Conservation (phyloP, 1,140 invertebrate genomes). For the Goniozus legneri region DNA sequence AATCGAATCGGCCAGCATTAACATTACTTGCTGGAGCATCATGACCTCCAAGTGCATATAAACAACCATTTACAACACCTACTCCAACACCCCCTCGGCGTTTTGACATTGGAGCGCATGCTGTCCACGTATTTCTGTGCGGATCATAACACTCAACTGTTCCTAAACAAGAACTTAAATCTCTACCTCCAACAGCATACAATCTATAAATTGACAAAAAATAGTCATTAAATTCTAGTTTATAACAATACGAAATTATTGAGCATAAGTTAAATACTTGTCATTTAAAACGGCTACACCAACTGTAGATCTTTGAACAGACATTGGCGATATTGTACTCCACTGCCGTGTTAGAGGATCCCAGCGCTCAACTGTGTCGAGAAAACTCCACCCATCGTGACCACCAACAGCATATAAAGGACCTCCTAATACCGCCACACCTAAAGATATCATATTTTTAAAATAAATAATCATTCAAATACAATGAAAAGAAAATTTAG, state of each 20-base stretch:
- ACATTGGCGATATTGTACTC: conserved; percentile 86
- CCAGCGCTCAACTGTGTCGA: conserved; percentile 90
- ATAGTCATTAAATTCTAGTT: not conserved
- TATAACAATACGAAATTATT: not conserved
- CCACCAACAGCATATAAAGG: conserved; percentile 93
- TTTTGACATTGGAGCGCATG: conserved; percentile 84
- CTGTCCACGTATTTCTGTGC: conserved; percentile 84
- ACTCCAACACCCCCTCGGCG: conserved; percentile 87
- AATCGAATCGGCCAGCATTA: conserved; percentile 77
- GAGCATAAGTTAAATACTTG: conserved; percentile 54
- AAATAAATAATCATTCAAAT: too few species aligned
- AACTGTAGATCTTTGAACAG: conserved; percentile 79
- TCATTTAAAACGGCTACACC: conserved; percentile 83
- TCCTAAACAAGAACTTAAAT: conserved; percentile 84
- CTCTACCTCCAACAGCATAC: conserved; percentile 90
- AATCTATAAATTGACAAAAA: conserved; percentile 55
- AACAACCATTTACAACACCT: conserved; percentile 75
- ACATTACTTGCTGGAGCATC: conserved; percentile 84
- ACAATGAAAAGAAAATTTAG: too few species aligned
- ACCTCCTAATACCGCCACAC: conserved; percentile 81
- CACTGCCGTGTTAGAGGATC: conserved; percentile 81
- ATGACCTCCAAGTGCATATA: conserved; percentile 86
- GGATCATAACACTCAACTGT: conserved; percentile 93
- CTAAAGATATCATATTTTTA: conserved; percentile 41
- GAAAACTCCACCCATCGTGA: conserved; percentile 92